These are phyloP conservation scores for Tiliacea citrago DNA, from an alignment of 2,888 invertebrate genomes.

Conservation along the genomic window DNA sequence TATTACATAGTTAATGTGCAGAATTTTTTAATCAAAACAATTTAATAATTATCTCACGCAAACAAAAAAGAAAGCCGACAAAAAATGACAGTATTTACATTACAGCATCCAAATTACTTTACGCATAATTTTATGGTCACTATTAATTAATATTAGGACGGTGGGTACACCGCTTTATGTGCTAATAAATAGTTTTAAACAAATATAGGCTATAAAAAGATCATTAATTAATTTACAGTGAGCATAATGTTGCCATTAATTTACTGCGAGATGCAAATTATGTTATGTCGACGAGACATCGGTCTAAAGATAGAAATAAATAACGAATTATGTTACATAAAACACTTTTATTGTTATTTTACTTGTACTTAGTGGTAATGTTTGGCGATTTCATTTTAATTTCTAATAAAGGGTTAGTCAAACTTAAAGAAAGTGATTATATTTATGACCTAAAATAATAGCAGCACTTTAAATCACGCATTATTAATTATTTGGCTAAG, in stretches of 20 bases:
- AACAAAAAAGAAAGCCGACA: conserved; percentile 25
- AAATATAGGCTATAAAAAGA: conserved; percentile 30
- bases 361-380: background rate
- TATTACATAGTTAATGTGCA: no score
- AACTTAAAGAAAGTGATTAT: background rate
- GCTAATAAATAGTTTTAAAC: conserved; percentile 37
- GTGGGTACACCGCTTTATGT: conserved; percentile 33
- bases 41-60: background rate
- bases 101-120: conserved; percentile 9
- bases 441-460: background rate
- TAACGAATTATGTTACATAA: conserved; percentile 2
- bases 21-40: background rate
- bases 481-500: background rate
- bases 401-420: background rate
- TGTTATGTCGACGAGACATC: conserved; percentile 10
- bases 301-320: conserved; percentile 1
- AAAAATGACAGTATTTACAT: conserved; percentile 13
- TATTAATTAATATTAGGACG: conserved; percentile 16
- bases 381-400: background rate
- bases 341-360: background rate
- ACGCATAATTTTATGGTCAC: conserved; percentile 34
- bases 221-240: conserved; percentile 37
- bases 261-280: conserved; percentile 19
- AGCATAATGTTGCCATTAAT: conserved; percentile 26
- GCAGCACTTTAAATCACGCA: background rate